phyloP scores from a whole-genome alignment of 2,113 vertebrate species.

The Tenebrosternarchus preto region DNA sequence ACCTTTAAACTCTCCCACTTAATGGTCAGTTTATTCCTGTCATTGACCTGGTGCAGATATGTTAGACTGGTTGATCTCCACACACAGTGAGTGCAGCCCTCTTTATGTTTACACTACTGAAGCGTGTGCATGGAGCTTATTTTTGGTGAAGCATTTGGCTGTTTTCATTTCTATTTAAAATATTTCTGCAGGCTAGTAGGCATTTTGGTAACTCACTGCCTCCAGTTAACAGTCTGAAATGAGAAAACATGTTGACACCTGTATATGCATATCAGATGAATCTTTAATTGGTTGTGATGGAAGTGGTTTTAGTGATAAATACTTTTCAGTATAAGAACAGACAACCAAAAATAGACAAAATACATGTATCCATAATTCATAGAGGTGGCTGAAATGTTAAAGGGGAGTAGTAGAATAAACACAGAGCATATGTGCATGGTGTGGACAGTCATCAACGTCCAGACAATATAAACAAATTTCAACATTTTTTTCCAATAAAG shows the following conservation, averaged over 20 bases:
- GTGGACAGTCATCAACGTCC: background rate
- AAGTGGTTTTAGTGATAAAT: constrained; percentile 36
- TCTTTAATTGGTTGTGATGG: constrained; percentile 22
- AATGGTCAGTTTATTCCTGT: background rate
- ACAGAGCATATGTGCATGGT: background rate
- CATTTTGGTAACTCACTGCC: background rate
- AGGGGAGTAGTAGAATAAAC: constrained; percentile 10
- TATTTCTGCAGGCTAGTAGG: background rate
- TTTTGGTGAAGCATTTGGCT: background rate
- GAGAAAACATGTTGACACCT: too few relatives aligned
- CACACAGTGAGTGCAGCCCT: background rate
- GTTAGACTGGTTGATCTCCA: background rate
- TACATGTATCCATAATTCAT: background rate
- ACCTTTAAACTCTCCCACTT: constrained; percentile 17
- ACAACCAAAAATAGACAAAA: constrained; percentile 23
- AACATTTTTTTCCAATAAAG: background rate
- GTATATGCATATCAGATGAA: background rate
- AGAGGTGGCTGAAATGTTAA: background rate
- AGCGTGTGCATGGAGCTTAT: background rate
- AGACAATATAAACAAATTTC: background rate
- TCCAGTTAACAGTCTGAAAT: background rate
- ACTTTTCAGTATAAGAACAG: constrained; percentile 33
- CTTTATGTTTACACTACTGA: background rate
- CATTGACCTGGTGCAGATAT: background rate
- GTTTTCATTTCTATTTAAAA: background rate